Percentiles rank a stretch among this genome's conserved stretches.
Evolutionary conservation across 92 coral and sea anemone species (phyloP).

Genomic region (Nematostella vectensis): DNA sequence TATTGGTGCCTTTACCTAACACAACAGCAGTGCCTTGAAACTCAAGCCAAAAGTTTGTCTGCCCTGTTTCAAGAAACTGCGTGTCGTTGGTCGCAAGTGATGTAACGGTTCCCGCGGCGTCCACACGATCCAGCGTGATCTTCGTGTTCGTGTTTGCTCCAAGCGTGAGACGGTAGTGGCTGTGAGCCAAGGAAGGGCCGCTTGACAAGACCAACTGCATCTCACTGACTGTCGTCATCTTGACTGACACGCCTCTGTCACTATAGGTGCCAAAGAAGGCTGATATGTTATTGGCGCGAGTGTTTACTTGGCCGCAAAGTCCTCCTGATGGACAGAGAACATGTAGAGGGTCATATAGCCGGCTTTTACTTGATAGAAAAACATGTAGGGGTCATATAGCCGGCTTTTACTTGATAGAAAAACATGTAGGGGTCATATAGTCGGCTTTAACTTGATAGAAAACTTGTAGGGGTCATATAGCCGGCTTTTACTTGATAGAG

Average conservation of each 20-base stretch:
- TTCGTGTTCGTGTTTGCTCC: conserved; percentile 14
- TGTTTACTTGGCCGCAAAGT: too few species aligned
- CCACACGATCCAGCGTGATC: conserved; percentile 18
- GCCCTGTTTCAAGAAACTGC: background rate
- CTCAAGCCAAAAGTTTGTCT: conserved; percentile 22
- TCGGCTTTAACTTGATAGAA: too few species aligned
- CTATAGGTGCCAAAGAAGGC: background rate
- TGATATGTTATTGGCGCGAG: too few species aligned
- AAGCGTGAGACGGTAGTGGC: conserved; percentile 17
- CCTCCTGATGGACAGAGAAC: too few species aligned
- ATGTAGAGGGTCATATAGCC: too few species aligned
- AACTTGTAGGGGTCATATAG: too few species aligned
- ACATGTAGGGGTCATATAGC: too few species aligned
- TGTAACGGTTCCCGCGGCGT: conserved; percentile 6
- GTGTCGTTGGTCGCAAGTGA: background rate
- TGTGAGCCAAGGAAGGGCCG: background rate
- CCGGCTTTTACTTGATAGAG: too few species aligned
- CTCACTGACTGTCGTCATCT: background rate
- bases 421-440: too few species aligned
- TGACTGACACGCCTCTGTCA: background rate
- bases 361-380: too few species aligned
- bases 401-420: too few species aligned
- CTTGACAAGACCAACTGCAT: background rate
- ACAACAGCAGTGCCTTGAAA: conserved; percentile 19
- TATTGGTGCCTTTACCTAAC: conserved; percentile 17